Base-by-base conservation (phyloP, 2,888 invertebrate species). In the Brassicogethes aeneus region DNA sequence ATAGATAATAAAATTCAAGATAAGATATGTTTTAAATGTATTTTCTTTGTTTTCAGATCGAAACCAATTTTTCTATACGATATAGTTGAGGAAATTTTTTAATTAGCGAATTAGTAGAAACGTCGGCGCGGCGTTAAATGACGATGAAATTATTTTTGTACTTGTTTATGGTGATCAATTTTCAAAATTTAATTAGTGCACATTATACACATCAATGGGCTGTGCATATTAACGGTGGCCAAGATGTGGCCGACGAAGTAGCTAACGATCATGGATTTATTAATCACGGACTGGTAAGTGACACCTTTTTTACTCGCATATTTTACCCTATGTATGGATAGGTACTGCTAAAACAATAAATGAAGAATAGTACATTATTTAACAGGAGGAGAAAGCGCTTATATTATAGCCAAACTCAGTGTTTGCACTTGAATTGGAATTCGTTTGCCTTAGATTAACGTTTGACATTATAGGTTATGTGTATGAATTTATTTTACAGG, bases 171-270 rank as follows among this genome's bases (percentile, higher is more conserved):
- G 53, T 57, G 42, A 47, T 54, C 47, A 42, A 52, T 49, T 52
- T 53, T 50, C 37, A 48, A 47, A 43, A 44, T 44, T 43, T 44
- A 37, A 46, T 54, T 34, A 46, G 52, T 41, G 58, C 62, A 37
- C 80, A 82, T 62, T 90, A 77, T 66, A 83, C 85, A 48, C 82
- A 85, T 66, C 85, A 87, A 68, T 90, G 88, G 87, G 91, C 89
- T 46, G 84, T 89, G 43, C 83, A 87, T 62, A 80, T 91, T 59
- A 79, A 80, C 15, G 82, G 78, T 45, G 76, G 75, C 51, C 70
- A 73, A 31, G 64, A 68, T 35, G 74, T 77, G 41, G 91, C 88
- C 32, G 79, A 84, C 58, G 71, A 73, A 31, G 81, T 92, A 34
- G 91, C 92, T 42, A 66, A 63, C 50, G 85, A 86, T 62, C 84